Evolutionary conservation across 2,113 vertebrate species (phyloP).

Genomic region (Clupea harengus): DNA sequence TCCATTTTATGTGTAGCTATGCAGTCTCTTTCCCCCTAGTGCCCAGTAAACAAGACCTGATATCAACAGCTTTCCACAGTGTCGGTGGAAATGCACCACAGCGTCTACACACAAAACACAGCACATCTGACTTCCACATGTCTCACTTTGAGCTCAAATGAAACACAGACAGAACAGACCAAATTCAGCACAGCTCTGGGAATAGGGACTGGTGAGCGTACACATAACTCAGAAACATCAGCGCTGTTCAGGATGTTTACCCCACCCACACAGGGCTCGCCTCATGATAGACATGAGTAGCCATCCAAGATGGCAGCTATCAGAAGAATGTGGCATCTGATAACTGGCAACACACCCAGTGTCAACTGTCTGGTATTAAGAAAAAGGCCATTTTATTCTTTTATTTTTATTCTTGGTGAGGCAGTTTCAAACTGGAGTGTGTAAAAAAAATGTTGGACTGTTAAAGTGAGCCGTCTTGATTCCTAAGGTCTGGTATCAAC

Average conservation of each 20-base stretch:
- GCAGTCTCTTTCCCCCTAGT: not conserved
- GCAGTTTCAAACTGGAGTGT: not conserved
- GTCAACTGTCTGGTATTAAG: not conserved
- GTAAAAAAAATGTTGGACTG: not conserved
- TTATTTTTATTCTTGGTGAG: not conserved
- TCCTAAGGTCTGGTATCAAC: not conserved
- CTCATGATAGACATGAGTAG: not conserved
- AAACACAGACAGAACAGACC: not conserved
- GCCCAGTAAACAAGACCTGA: not conserved
- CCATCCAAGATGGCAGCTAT: not conserved
- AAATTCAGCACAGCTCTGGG: not conserved
- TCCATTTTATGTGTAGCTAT: not conserved
- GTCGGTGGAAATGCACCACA: not conserved
- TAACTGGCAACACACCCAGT: not conserved
- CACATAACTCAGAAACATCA: not conserved
- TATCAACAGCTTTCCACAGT: not conserved
- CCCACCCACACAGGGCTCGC: not conserved
- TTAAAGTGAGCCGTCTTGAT: not conserved
- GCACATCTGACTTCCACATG: slow-evolving; percentile 15
- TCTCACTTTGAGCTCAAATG: not conserved
- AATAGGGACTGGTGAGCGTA: not conserved
- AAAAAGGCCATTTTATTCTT: not conserved
- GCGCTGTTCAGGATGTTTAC: not conserved
- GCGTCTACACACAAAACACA: not conserved
- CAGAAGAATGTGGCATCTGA: not conserved